Evolutionary conservation across 2,113 vertebrate genomes (phyloP).

Genomic region (Larimichthys crocea): DNA sequence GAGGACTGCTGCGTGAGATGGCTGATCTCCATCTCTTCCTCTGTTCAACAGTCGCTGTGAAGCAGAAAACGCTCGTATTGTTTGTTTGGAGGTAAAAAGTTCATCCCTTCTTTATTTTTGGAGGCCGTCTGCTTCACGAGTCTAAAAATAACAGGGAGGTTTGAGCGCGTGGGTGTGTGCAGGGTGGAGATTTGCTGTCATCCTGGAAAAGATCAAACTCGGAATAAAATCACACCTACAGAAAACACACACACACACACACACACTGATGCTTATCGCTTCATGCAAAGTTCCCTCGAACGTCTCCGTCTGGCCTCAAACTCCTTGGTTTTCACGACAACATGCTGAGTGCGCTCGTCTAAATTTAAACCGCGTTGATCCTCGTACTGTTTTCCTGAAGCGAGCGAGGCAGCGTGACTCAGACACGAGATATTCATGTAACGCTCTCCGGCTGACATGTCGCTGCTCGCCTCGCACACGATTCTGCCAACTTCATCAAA

Average conservation of each 20-base stretch:
- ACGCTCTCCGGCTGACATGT: slow-evolving; percentile 36
- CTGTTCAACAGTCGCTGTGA: slow-evolving; percentile 73
- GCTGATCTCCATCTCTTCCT: slow-evolving; percentile 76
- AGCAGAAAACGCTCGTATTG: slow-evolving; percentile 66
- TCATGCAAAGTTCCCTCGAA: slow-evolving; percentile 29
- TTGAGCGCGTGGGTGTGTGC: slow-evolving; percentile 29
- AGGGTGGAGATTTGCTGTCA: slow-evolving; percentile 64
- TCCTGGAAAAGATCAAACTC: slow-evolving; percentile 64
- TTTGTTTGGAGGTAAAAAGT: slow-evolving; percentile 79
- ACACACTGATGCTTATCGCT: slow-evolving; percentile 24
- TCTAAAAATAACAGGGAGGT: slow-evolving; percentile 69
- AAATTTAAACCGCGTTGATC: slow-evolving; percentile 64
- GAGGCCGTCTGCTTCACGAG: slow-evolving; percentile 64
- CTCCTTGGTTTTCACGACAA: slow-evolving; percentile 19
- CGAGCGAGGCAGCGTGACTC: slow-evolving; percentile 55
- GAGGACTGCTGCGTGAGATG: slow-evolving; percentile 67
- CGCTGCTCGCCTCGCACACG: slow-evolving; percentile 27
- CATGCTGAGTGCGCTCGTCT: slow-evolving; percentile 64
- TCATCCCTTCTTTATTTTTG: slow-evolving; percentile 75
- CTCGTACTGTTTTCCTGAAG: slow-evolving; percentile 53
- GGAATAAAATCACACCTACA: slow-evolving; percentile 36
- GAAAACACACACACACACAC: neutral
- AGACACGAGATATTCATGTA: slow-evolving; percentile 59
- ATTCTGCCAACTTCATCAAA: slow-evolving; percentile 17
- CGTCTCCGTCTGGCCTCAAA: slow-evolving; percentile 46